Conservation (phyloP, 2,113 vertebrate species). For the Callorhinus ursinus region DNA sequence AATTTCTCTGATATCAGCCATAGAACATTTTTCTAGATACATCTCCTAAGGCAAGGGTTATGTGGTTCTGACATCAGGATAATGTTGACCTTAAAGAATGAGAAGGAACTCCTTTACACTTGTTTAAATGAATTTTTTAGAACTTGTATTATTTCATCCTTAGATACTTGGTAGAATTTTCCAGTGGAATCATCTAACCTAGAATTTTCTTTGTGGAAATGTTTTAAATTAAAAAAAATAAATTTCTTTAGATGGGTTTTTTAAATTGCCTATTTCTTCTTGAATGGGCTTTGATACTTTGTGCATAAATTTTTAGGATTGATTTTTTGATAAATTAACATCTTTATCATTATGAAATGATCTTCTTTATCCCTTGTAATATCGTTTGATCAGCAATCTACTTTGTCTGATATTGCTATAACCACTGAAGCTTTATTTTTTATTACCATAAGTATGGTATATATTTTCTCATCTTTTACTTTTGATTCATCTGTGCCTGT, state of each 20-base stretch:
- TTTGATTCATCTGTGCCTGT: neutral
- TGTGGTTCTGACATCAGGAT: neutral
- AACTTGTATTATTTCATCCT: neutral
- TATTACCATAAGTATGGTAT: neutral
- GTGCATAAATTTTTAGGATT: neutral
- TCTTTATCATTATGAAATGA: neutral
- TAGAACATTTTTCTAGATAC: neutral
- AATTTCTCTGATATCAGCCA: neutral
- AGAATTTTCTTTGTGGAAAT: neutral
- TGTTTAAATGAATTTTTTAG: neutral
- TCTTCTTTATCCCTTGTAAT: neutral
- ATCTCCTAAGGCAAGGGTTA: neutral
- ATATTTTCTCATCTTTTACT: neutral
- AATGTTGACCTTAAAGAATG: neutral
- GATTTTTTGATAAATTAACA: neutral
- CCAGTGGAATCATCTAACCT: neutral
- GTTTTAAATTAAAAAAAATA: neutral
- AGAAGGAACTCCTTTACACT: neutral
- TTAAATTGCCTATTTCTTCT: neutral
- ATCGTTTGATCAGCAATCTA: neutral
- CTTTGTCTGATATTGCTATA: neutral
- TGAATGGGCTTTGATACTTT: neutral
- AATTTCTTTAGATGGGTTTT: neutral
- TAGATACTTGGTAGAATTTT: neutral
- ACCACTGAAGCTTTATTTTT: neutral